Conservation (phyloP, 2,888 invertebrate genomes). For the Dione juno region DNA sequence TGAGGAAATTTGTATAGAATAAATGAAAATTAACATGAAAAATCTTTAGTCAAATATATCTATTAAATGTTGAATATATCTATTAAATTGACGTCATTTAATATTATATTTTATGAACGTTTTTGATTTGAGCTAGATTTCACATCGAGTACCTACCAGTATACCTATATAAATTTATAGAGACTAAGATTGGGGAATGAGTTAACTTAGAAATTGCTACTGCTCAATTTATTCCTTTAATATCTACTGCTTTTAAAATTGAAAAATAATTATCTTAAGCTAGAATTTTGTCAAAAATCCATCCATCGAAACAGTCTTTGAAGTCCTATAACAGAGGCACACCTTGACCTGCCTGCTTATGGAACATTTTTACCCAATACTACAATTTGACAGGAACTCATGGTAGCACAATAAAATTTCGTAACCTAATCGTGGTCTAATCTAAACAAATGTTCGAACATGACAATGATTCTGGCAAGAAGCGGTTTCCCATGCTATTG, state of each 20-base stretch:
- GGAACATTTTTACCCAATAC: constrained; percentile 9
- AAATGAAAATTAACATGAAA: background rate
- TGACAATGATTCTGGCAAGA: constrained; percentile 76
- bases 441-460: constrained; percentile 54
- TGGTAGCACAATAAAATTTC: constrained; percentile 53
- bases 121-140: no score
- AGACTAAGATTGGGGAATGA: background rate
- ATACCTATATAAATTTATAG: no score
- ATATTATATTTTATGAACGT: no score
- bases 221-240: background rate
- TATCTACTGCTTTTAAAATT: background rate
- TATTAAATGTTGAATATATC: no score
- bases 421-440: constrained; percentile 63
- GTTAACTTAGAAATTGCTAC: background rate
- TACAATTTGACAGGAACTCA: constrained; percentile 17
- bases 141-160: no score
- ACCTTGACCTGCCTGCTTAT: background rate
- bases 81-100: no score
- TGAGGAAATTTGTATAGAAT: background rate
- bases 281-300: background rate
- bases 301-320: no score
- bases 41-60: no score
- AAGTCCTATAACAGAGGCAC: background rate
- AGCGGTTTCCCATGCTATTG: constrained; percentile 72
- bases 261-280: no score